Conservation (phyloP, 2,113 vertebrate species). For the Oryzias celebensis region DNA sequence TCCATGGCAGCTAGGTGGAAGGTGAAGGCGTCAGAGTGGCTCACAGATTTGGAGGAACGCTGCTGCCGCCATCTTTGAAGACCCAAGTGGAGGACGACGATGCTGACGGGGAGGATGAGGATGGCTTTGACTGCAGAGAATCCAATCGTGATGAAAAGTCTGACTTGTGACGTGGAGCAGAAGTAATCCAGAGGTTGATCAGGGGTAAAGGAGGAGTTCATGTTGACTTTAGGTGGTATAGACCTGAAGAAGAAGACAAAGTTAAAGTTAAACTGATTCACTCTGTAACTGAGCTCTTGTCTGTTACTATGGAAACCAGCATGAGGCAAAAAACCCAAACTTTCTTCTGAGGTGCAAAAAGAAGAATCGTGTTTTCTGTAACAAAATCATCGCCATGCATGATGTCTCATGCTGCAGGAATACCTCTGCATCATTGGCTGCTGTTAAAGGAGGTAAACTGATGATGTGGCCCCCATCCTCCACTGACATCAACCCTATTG, state of each 20-base stretch:
- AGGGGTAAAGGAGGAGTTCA: constrained; percentile 1
- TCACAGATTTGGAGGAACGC: not conserved
- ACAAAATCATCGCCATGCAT: too few relatives aligned
- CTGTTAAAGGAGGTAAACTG: too few relatives aligned
- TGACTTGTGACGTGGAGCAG: not conserved
- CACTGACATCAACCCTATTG: too few relatives aligned
- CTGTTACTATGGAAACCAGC: too few relatives aligned
- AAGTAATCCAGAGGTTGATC: accelerated
- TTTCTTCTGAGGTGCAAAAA: too few relatives aligned
- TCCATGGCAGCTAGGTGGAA: constrained; percentile 13
- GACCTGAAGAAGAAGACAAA: not conserved
- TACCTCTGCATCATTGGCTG: too few relatives aligned
- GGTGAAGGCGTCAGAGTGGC: constrained; percentile 28
- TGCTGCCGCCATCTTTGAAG: not conserved
- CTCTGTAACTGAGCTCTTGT: too few relatives aligned
- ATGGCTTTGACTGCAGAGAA: accelerated
- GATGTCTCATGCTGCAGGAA: too few relatives aligned
- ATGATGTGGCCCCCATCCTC: too few relatives aligned
- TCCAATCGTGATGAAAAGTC: accelerated
- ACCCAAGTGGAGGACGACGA: constrained; percentile 8
- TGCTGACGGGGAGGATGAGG: constrained; percentile 17
- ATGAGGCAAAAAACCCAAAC: too few relatives aligned
- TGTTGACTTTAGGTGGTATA: not conserved
- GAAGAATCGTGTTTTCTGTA: too few relatives aligned
- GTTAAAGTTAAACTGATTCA: not conserved